phyloP scores from a whole-genome alignment of 2,797 vertebrate genomes.

The Phrynocephalus guinanensis region DNA sequence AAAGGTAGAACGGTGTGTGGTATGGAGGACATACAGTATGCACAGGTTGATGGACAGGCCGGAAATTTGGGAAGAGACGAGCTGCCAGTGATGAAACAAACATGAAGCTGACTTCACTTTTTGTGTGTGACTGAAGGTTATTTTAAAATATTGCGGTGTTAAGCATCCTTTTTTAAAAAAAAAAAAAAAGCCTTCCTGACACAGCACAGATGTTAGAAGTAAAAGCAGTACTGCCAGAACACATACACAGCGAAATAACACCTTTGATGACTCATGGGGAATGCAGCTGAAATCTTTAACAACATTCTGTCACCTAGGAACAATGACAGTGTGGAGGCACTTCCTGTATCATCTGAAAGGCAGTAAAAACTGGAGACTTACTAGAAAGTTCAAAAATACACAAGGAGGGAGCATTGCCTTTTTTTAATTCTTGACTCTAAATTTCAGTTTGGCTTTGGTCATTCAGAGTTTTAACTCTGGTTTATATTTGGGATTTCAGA shows the following conservation, averaged over 20 bases:
- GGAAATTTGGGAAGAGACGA: not conserved
- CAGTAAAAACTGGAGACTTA: not conserved
- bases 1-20: not conserved
- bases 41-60: not conserved
- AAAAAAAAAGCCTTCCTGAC: not conserved
- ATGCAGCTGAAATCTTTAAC: constrained; percentile 47
- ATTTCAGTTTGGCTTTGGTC: rapidly evolving
- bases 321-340: constrained; percentile 13
- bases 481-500: not conserved
- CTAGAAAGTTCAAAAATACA: not conserved
- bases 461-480: not conserved
- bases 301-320: constrained; percentile 40
- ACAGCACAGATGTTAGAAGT: constrained; percentile 57
- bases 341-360: constrained; percentile 6
- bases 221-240: constrained; percentile 45
- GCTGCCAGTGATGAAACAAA: not conserved
- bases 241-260: constrained; percentile 35
- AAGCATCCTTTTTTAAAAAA: not conserved
- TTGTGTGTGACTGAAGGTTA: constrained; percentile 27
- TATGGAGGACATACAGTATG: not conserved
- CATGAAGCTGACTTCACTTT: constrained; percentile 23
- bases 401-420: not conserved
- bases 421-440: not conserved
- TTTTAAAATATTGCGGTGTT: constrained; percentile 39
- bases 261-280: constrained; percentile 50